A percentile compares a stretch with the other conserved stretches of the same genome.
Evolutionary conservation across 2,888 invertebrate species (phyloP).

Genomic region (Drosophila flavopinicola): DNA sequence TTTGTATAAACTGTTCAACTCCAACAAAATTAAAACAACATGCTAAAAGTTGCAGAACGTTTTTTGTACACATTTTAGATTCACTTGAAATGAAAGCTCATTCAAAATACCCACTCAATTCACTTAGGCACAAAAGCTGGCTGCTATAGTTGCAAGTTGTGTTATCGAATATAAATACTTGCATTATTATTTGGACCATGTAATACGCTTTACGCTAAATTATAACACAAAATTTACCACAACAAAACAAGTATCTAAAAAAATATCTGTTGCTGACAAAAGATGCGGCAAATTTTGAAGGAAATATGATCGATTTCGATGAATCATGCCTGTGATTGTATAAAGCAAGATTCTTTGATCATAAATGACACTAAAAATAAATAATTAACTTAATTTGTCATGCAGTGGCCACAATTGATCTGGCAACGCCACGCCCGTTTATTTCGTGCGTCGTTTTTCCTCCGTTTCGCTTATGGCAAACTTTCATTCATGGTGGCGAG

Average conservation of each 20-base stretch:
- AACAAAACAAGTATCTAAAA: no score
- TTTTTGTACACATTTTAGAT: background rate
- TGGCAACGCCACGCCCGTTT: slow-evolving; percentile 44
- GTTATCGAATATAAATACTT: slow-evolving; percentile 13
- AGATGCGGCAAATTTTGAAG: no score
- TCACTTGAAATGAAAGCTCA: background rate
- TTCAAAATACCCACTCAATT: slow-evolving; percentile 7
- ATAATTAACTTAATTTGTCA: background rate
- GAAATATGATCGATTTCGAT: no score
- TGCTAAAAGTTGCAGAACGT: no score
- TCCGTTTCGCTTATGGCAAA: slow-evolving; percentile 51
- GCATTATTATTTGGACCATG: no score
- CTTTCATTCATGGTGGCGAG: slow-evolving; percentile 69
- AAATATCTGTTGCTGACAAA: no score
- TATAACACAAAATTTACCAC: no score
- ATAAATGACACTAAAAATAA: background rate
- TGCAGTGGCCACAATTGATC: background rate
- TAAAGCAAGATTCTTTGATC: no score
- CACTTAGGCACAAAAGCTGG: background rate
- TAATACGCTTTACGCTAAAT: no score
- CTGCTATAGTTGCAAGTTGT: slow-evolving; percentile 6
- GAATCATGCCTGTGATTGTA: no score
- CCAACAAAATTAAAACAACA: no score
- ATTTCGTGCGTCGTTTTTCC: slow-evolving; percentile 63
- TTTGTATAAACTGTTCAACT: no score